Evolutionary conservation across 92 coral and sea anemone genomes (phyloP).

Genomic region (Isaurus tuberculatus): DNA sequence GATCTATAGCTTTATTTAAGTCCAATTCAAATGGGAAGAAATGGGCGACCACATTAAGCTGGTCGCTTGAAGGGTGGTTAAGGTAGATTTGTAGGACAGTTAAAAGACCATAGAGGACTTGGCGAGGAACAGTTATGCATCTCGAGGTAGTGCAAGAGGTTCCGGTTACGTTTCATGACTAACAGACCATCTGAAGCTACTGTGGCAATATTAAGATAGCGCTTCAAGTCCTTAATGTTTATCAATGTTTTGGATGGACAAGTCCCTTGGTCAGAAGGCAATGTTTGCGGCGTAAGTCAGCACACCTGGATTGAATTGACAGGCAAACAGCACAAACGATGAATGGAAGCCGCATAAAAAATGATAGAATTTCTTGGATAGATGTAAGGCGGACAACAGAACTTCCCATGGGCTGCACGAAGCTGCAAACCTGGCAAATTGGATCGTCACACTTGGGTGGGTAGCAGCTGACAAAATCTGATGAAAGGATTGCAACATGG

Average conservation of each 20-base stretch:
- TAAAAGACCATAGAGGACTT: slow-evolving; percentile 28
- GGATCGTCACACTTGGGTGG: slow-evolving; percentile 37
- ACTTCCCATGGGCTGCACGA: slow-evolving; percentile 27
- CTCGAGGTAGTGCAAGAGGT: slow-evolving; percentile 9
- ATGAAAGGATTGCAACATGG: slow-evolving; percentile 50
- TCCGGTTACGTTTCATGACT: slow-evolving; percentile 28
- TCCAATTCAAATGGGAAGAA: slow-evolving; percentile 32
- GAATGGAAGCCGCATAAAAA: neutral
- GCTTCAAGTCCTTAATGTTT: neutral
- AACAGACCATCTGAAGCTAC: slow-evolving; percentile 16
- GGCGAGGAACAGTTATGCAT: slow-evolving; percentile 27
- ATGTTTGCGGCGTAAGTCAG: neutral
- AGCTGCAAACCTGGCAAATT: slow-evolving; percentile 48
- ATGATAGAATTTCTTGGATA: slow-evolving; percentile 49
- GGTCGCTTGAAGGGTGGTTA: slow-evolving; percentile 15
- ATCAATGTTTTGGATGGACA: slow-evolving; percentile 23
- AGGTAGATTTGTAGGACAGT: slow-evolving; percentile 32
- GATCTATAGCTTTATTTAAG: slow-evolving; percentile 4
- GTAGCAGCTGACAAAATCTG: slow-evolving; percentile 43
- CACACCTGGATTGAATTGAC: slow-evolving; percentile 29
- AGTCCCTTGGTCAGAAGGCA: neutral
- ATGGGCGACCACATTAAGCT: slow-evolving; percentile 26
- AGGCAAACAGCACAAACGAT: slow-evolving; percentile 18
- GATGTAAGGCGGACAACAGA: slow-evolving; percentile 60
- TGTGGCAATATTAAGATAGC: slow-evolving; percentile 17